These are phyloP conservation scores for Cryptomyrus ogoouensis DNA, from an alignment of 2,113 vertebrate species.

Conservation along the genomic window DNA sequence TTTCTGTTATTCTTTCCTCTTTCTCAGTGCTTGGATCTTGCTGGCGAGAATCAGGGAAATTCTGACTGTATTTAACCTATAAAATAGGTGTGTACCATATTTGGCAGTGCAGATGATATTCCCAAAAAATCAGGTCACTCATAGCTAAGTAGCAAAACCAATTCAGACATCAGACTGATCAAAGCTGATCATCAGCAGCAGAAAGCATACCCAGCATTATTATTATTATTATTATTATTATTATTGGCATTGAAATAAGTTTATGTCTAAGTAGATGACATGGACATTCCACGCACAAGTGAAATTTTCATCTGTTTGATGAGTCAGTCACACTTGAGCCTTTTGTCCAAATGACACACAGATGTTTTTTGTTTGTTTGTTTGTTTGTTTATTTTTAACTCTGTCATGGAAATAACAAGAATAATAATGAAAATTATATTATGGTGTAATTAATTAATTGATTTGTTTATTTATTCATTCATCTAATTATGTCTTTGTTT, in stretches of 20 bases:
- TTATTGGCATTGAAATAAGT: neutral
- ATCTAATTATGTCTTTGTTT: neutral
- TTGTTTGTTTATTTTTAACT: neutral
- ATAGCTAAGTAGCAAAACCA: neutral
- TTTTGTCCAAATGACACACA: neutral
- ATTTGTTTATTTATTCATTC: neutral
- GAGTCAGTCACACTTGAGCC: neutral
- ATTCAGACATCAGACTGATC: neutral
- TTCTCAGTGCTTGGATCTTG: neutral
- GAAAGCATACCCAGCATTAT: neutral
- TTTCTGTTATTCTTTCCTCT: neutral
- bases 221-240: neutral
- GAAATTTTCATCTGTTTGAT: neutral
- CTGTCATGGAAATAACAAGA: neutral
- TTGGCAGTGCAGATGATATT: neutral
- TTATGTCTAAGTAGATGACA: neutral
- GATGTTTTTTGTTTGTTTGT: neutral
- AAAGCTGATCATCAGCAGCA: neutral
- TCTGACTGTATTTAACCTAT: neutral
- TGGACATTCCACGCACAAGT: neutral
- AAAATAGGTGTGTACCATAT: neutral
- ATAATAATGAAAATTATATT: neutral
- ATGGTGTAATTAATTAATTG: neutral
- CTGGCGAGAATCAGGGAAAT: neutral
- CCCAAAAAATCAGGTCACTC: neutral